Conservation (phyloP, 2,797 vertebrate species). For the Ctenopoma kingsleyae region DNA sequence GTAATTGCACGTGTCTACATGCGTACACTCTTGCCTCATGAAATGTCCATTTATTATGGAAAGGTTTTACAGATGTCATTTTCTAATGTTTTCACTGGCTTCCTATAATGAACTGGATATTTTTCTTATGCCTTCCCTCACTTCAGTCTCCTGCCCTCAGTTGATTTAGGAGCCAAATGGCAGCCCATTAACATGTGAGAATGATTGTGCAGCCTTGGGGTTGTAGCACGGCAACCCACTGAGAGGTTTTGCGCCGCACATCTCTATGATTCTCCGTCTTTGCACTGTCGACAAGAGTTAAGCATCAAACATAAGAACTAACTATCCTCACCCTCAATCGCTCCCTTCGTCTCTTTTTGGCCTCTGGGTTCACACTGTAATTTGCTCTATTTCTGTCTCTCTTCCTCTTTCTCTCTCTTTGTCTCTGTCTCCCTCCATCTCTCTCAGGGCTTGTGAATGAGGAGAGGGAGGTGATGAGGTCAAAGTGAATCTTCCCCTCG, state of each 20-base stretch:
- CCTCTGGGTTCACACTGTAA: constrained; percentile 85
- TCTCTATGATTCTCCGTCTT: constrained; percentile 75
- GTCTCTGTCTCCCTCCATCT: constrained; percentile 69
- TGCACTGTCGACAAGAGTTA: constrained; percentile 76
- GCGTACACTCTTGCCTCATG: constrained; percentile 8
- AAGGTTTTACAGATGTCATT: constrained; percentile 54
- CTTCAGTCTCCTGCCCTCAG: constrained; percentile 69
- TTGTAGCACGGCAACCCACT: constrained; percentile 70
- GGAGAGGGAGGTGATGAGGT: constrained; percentile 81
- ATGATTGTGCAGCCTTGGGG: constrained; percentile 76
- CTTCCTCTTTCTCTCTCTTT: constrained; percentile 48
- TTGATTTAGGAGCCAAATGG: constrained; percentile 82
- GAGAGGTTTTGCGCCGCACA: constrained; percentile 66
- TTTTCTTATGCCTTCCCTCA: constrained; percentile 65
- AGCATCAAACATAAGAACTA: constrained; percentile 81
- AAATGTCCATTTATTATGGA: constrained; percentile 43
- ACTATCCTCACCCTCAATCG: constrained; percentile 76
- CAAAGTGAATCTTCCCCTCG: constrained; percentile 84
- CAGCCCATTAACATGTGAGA: constrained; percentile 81
- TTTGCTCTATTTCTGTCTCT: constrained; percentile 78
- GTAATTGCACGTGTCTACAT: constrained; percentile 7
- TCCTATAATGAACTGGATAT: constrained; percentile 70
- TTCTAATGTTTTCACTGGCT: constrained; percentile 52
- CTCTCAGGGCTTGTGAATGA: constrained; percentile 76
- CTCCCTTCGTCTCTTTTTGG: constrained; percentile 78